Conservation (phyloP, 1,140 invertebrate species). For the Cyclargus thomasi region DNA sequence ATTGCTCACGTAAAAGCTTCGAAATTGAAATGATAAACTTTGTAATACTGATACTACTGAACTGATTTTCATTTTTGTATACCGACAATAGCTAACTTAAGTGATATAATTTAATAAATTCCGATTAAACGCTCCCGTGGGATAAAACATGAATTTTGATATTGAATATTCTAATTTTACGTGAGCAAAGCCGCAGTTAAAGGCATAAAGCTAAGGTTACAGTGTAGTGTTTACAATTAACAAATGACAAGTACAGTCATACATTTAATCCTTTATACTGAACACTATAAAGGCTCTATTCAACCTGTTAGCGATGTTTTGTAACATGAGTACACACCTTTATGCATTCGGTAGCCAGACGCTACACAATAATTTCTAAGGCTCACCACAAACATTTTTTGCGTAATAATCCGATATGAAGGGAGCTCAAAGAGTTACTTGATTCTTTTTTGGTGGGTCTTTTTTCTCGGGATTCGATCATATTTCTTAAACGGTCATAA, state of each 20-base stretch:
- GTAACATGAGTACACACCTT: neutral
- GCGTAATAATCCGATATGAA: conserved; percentile 7
- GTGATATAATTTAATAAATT: no score
- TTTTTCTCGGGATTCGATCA: neutral
- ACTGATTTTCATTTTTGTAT: no score
- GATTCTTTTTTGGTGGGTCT: neutral
- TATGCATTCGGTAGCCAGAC: neutral
- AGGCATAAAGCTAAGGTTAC: no score
- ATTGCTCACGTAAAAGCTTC: no score
- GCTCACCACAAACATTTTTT: neutral
- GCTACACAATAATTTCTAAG: conserved; percentile 4
- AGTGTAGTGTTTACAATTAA: neutral
- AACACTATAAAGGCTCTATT: conserved; percentile 8
- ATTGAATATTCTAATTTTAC: no score
- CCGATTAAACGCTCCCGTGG: no score
- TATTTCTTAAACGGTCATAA: neutral
- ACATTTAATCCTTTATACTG: conserved; percentile 15
- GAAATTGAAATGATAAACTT: no score
- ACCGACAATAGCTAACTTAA: no score
- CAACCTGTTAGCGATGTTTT: conserved; percentile 5
- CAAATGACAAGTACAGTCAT: neutral
- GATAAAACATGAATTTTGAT: no score
- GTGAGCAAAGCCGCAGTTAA: no score
- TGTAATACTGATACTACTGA: no score
- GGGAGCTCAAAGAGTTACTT: neutral